A percentile compares a stretch with the other conserved stretches of the same genome.
Evolutionary conservation across 2,113 vertebrate species (phyloP).

Genomic region (Podarcis raffonei): DNA sequence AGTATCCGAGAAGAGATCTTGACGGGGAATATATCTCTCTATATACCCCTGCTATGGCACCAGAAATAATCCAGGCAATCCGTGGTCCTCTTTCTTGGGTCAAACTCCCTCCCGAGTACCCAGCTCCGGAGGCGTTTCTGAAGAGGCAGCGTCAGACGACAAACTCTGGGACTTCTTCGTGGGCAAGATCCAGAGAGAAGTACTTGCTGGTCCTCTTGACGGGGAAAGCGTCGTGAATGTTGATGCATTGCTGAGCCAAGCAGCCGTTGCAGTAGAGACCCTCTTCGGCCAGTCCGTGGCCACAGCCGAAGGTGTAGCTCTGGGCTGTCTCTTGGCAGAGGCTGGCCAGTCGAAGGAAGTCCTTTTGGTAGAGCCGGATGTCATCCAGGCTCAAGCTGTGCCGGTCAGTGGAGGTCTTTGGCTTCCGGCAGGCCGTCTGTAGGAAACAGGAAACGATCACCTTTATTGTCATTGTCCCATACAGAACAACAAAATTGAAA

Average conservation of each 20-base stretch:
- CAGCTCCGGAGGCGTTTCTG: slow-evolving; percentile 10
- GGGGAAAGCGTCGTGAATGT: slow-evolving; percentile 84
- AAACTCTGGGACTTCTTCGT: slow-evolving; percentile 94
- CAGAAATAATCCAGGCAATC: background rate
- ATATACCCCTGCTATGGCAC: slow-evolving; percentile 20
- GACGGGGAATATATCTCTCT: slow-evolving; percentile 30
- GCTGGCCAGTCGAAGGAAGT: slow-evolving; percentile 89
- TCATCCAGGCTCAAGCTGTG: slow-evolving; percentile 98
- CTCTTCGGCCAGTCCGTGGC: slow-evolving; percentile 85
- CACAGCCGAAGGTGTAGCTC: slow-evolving; percentile 96
- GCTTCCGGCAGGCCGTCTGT: slow-evolving; percentile 85
- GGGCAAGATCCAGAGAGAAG: slow-evolving; percentile 94
- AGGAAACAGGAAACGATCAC: slow-evolving; percentile 5
- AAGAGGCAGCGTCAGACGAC: slow-evolving; percentile 82
- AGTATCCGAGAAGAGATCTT: slow-evolving; percentile 41
- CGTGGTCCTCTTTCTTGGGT: background rate
- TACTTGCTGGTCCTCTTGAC: slow-evolving; percentile 98
- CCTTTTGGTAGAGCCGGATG: slow-evolving; percentile 93
- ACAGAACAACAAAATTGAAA: too few relatives aligned
- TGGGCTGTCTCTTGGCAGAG: slow-evolving; percentile 96
- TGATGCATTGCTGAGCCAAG: slow-evolving; percentile 87
- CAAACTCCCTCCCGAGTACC: background rate
- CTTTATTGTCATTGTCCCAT: too few relatives aligned
- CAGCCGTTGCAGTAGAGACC: slow-evolving; percentile 84
- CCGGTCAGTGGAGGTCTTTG: slow-evolving; percentile 90